Evolutionary conservation across 1,140 invertebrate genomes (phyloP).

Genomic region (Drosophila teissieri): DNA sequence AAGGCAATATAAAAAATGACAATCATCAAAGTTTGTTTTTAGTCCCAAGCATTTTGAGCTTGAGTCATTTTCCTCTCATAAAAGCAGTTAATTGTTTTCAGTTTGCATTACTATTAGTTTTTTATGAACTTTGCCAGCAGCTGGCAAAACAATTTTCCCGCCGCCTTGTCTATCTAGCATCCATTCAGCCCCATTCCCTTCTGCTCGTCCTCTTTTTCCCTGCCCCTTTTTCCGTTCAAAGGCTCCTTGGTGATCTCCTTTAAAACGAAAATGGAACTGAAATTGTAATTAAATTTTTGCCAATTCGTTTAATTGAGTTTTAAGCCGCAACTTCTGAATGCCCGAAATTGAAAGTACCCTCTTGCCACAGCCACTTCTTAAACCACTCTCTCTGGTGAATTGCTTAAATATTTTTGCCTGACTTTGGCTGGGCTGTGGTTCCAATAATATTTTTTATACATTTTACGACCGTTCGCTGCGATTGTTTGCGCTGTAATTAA

Average conservation of each 20-base stretch:
- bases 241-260: slow-evolving; percentile 26
- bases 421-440: slow-evolving; percentile 30
- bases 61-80: background rate
- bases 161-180: background rate
- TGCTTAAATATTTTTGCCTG: slow-evolving; percentile 57
- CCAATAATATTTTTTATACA: slow-evolving; percentile 45
- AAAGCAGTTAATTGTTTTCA: slow-evolving; percentile 55
- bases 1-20: too few relatives aligned
- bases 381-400: slow-evolving; percentile 8
- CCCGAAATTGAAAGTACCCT: slow-evolving; percentile 59
- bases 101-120: slow-evolving; percentile 55
- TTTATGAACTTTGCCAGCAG: slow-evolving; percentile 50
- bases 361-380: background rate
- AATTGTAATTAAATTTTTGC: slow-evolving; percentile 78
- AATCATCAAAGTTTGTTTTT: too few relatives aligned
- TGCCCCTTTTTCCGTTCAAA: background rate
- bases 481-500: slow-evolving; percentile 81
- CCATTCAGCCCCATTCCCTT: background rate
- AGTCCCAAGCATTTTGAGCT: background rate
- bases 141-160: slow-evolving; percentile 33
- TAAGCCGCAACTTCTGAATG: slow-evolving; percentile 69
- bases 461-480: slow-evolving; percentile 56
- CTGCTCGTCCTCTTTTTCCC: background rate
- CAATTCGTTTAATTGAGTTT: slow-evolving; percentile 81
- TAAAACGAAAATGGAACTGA: slow-evolving; percentile 42